These are phyloP conservation scores for Cotesia typhae DNA, from an alignment of 1,140 invertebrate genomes.

Conservation along the genomic window DNA sequence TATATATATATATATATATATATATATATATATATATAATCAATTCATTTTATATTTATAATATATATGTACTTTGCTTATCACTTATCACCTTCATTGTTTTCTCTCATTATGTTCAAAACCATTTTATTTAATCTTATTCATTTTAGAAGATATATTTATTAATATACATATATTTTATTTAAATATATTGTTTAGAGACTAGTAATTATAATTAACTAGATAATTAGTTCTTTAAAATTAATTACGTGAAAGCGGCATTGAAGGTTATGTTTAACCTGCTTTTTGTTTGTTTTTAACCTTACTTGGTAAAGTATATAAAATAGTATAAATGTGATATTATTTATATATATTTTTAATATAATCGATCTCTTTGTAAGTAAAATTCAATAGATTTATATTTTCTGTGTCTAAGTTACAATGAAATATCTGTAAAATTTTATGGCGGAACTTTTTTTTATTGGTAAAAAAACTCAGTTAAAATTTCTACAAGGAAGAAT, in stretches of 20 bases:
- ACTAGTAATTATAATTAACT: constrained; percentile 55
- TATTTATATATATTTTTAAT: constrained; percentile 32
- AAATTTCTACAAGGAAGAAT: too few relatives aligned
- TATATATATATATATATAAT: too few relatives aligned
- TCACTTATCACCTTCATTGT: background rate
- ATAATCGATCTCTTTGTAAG: constrained; percentile 31
- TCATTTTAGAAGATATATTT: constrained; percentile 17
- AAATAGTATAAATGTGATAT: constrained; percentile 40
- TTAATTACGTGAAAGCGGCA: constrained; percentile 47
- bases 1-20: too few relatives aligned
- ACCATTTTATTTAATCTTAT: constrained; percentile 1
- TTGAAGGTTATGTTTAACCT: constrained; percentile 7
- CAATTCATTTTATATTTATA: constrained; percentile 16
- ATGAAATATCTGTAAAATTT: too few relatives aligned
- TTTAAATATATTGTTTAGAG: constrained; percentile 45
- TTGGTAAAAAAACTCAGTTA: too few relatives aligned
- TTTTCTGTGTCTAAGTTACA: background rate
- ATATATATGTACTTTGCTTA: too few relatives aligned
- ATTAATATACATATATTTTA: constrained; percentile 14
- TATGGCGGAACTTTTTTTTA: too few relatives aligned
- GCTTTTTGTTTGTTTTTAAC: background rate
- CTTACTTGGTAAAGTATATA: constrained; percentile 42
- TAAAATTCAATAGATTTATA: background rate
- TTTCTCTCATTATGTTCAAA: constrained; percentile 18
- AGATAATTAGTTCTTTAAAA: constrained; percentile 38